Conservation (phyloP, 2,888 invertebrate species). For the Amiota mariae region DNA sequence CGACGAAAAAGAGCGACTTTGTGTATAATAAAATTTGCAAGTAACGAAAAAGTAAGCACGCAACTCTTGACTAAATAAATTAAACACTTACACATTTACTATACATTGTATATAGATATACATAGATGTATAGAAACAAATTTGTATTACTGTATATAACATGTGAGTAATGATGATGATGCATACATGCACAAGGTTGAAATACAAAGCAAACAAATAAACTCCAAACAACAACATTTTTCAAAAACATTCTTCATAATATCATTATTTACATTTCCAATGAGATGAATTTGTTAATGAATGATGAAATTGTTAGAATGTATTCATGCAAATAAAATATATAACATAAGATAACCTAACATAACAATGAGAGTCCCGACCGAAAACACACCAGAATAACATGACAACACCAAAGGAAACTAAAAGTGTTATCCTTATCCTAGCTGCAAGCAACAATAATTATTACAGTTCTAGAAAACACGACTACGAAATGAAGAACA, state of each 20-base stretch:
- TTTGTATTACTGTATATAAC: no score
- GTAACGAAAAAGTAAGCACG: slow-evolving; percentile 35
- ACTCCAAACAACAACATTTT: neutral
- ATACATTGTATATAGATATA: no score
- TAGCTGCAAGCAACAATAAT: slow-evolving; percentile 37
- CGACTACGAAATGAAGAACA: slow-evolving; percentile 6
- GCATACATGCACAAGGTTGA: no score
- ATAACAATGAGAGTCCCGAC: neutral
- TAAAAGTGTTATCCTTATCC: slow-evolving; percentile 7
- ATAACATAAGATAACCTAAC: neutral
- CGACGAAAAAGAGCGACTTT: slow-evolving; percentile 50
- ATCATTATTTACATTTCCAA: neutral
- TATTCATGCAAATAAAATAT: neutral
- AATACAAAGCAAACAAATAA: neutral
- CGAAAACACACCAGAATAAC: neutral
- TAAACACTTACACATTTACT: no score
- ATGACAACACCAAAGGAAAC: slow-evolving; percentile 12
- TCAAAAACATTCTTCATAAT: neutral
- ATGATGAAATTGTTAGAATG: neutral
- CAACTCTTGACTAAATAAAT: neutral
- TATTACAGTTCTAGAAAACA: slow-evolving; percentile 32
- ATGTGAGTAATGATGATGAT: no score
- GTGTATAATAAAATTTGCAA: slow-evolving; percentile 62
- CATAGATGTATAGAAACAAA: no score
- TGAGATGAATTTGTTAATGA: neutral